These are phyloP conservation scores for Hypomecis punctinalis DNA, from an alignment of 2,888 invertebrate genomes.

Conservation along the genomic window DNA sequence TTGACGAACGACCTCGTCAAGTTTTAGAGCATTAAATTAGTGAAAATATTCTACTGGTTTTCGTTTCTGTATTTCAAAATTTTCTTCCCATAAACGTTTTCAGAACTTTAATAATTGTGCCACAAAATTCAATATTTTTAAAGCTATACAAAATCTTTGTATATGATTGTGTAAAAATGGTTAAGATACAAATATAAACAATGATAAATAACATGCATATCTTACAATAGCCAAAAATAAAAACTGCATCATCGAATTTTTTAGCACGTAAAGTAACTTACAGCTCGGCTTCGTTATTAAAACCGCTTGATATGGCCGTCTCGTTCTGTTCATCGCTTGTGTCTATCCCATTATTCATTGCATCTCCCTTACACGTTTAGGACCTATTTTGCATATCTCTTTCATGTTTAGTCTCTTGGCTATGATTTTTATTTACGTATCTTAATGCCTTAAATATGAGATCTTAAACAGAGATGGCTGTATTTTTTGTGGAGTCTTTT, in stretches of 20 bases:
- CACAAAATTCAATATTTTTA: too few relatives aligned
- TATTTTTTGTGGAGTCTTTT: conserved; percentile 5
- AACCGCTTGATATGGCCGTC: conserved; percentile 41
- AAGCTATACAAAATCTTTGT: too few relatives aligned
- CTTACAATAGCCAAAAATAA: too few relatives aligned
- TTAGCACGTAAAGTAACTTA: conserved; percentile 54
- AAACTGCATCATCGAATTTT: conserved; percentile 40
- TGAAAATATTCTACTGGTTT: too few relatives aligned
- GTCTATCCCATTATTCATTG: conserved; percentile 36
- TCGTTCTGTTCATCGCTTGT: conserved; percentile 50
- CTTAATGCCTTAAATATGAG: conserved; percentile 11
- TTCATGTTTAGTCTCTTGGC: conserved; percentile 23
- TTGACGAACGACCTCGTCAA: too few relatives aligned
- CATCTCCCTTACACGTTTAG: conserved; percentile 36
- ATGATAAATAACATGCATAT: too few relatives aligned
- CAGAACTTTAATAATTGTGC: too few relatives aligned
- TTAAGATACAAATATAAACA: too few relatives aligned
- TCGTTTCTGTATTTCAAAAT: too few relatives aligned
- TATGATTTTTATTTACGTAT: background rate
- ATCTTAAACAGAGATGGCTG: background rate
- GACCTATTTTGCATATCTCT: conserved; percentile 32
- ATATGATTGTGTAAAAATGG: too few relatives aligned
- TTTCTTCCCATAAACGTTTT: too few relatives aligned
- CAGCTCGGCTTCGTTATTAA: conserved; percentile 51
- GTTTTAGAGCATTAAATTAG: too few relatives aligned